Evolutionary conservation across 2,888 invertebrate species (phyloP).

Genomic region (Anoncus sp.): DNA sequence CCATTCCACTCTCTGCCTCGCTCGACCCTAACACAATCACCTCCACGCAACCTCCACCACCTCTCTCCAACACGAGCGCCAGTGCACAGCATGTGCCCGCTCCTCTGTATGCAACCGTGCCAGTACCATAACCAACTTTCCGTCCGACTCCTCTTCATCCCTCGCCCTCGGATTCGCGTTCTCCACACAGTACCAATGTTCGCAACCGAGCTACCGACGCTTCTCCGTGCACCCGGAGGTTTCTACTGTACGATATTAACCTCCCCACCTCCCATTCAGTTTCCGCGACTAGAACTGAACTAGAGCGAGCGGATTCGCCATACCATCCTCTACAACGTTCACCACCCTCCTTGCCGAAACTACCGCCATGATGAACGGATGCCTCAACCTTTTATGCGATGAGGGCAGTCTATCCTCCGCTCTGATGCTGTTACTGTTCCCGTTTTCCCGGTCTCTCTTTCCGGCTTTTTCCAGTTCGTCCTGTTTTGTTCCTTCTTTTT

Average conservation of each 20-base stretch:
- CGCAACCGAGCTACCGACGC: conserved; percentile 40
- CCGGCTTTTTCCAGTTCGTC: background rate
- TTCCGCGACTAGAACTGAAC: conserved; percentile 21
- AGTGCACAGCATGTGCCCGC: conserved; percentile 18
- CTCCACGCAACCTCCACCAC: conserved; percentile 67
- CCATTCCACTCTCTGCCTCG: conserved; percentile 73
- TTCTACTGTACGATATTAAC: conserved; percentile 55
- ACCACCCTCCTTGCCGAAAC: conserved; percentile 34
- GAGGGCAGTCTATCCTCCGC: conserved; percentile 9
- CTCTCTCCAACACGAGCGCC: conserved; percentile 19
- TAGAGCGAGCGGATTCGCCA: conserved; percentile 37
- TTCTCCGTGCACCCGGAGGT: conserved; percentile 48
- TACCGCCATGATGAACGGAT: conserved; percentile 45
- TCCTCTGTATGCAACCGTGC: conserved; percentile 30
- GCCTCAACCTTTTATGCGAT: conserved; percentile 27
- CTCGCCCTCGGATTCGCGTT: conserved; percentile 31
- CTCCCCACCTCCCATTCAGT: conserved; percentile 42
- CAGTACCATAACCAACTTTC: conserved; percentile 41
- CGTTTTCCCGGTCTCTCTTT: conserved; percentile 11
- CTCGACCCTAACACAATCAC: conserved; percentile 77
- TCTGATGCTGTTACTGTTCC: conserved; percentile 15
- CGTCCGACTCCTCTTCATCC: conserved; percentile 46
- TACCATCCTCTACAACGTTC: conserved; percentile 18
- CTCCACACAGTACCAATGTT: conserved; percentile 54
- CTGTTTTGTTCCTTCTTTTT: conserved; percentile 5